Conservation (phyloP, 2,797 vertebrate species). For the Platalea minor region DNA sequence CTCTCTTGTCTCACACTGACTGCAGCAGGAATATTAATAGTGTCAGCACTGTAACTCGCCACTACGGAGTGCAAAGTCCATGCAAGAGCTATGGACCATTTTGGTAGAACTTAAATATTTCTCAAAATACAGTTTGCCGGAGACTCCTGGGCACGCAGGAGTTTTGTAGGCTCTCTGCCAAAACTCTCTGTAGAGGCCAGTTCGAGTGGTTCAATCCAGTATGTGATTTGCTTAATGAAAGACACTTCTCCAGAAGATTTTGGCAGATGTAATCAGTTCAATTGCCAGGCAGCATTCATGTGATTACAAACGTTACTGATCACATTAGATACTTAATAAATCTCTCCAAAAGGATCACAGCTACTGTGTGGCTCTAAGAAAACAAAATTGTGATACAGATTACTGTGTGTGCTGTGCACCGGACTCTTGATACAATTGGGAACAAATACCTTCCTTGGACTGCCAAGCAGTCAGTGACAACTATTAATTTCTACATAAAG, state of each 20-base stretch:
- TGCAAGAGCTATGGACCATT: background rate
- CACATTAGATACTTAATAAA: slow-evolving; percentile 49
- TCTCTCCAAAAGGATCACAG: slow-evolving; percentile 32
- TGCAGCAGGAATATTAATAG: background rate
- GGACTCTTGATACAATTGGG: background rate
- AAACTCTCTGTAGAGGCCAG: slow-evolving; percentile 13
- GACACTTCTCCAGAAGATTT: slow-evolving; percentile 51
- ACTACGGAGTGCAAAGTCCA: background rate
- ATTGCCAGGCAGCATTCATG: slow-evolving; percentile 54
- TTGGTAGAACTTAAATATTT: background rate
- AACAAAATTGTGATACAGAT: background rate
- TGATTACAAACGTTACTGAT: slow-evolving; percentile 48
- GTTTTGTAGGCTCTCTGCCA: slow-evolving; percentile 4
- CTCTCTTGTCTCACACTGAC: background rate
- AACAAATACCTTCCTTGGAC: background rate
- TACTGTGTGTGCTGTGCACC: background rate
- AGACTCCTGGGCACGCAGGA: background rate
- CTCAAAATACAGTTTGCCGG: background rate
- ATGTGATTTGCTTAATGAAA: slow-evolving; percentile 65
- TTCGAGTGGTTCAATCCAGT: slow-evolving; percentile 22
- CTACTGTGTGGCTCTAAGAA: slow-evolving; percentile 34
- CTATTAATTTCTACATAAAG: slow-evolving; percentile 36
- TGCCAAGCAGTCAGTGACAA: slow-evolving; percentile 13
- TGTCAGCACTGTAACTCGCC: background rate
- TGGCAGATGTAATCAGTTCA: slow-evolving; percentile 7